These are phyloP conservation scores for Bostrychus sinensis DNA, from an alignment of 2,113 vertebrate species.

Conservation along the genomic window DNA sequence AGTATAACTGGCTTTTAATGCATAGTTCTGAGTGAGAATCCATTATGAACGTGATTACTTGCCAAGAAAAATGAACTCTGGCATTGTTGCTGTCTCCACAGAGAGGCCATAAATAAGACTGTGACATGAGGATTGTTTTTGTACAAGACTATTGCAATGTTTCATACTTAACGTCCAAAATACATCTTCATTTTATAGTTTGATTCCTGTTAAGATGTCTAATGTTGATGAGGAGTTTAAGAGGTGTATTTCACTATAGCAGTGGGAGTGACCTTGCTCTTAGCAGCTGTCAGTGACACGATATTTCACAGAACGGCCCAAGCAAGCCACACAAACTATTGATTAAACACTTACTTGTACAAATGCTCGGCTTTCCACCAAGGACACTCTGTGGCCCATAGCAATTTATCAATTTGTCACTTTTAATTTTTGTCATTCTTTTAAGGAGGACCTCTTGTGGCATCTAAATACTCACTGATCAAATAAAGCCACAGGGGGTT, in stretches of 20 bases:
- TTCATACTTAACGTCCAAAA: constrained; percentile 2
- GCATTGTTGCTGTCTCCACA: neutral
- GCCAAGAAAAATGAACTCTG: constrained; percentile 20
- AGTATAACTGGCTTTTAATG: constrained; percentile 23
- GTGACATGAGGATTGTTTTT: neutral
- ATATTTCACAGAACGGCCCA: constrained; percentile 27
- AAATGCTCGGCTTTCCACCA: constrained; percentile 10
- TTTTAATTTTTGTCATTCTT: neutral
- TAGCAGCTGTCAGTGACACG: constrained; percentile 51
- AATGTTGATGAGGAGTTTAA: neutral
- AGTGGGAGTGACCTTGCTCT: constrained; percentile 48
- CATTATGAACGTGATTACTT: constrained; percentile 19
- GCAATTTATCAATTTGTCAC: constrained; percentile 11
- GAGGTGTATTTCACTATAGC: constrained; percentile 36
- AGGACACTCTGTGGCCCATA: neutral
- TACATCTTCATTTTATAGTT: no score
- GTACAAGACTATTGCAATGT: neutral
- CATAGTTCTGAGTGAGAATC: constrained; percentile 14
- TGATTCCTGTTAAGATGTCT: neutral
- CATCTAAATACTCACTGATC: neutral
- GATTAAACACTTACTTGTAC: constrained; percentile 29
- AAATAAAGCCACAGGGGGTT: neutral
- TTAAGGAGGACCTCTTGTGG: neutral
- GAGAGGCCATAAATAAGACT: neutral
- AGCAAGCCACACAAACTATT: constrained; percentile 8